A percentile compares a stretch with the other conserved stretches of the same genome.
Conservation (phyloP, 1,140 invertebrate species). For the Aphaenogaster ashmeadi region DNA sequence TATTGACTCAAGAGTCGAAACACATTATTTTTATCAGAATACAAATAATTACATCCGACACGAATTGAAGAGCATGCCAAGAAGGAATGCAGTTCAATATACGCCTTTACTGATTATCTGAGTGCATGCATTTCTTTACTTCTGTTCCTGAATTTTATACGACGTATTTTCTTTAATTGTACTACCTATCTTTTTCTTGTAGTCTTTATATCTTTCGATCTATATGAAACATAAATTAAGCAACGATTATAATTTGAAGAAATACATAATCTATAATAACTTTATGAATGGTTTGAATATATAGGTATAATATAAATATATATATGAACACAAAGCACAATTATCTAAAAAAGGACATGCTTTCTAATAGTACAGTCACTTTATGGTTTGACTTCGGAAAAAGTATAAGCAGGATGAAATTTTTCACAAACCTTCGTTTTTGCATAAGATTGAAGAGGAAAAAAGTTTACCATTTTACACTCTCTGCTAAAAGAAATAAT, state of each 20-base stretch:
- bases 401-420: no score
- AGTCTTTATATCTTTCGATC: not conserved
- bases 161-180: conserved; percentile 41
- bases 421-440: no score
- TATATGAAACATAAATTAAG: conserved; percentile 16
- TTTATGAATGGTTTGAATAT: not conserved
- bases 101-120: conserved; percentile 59
- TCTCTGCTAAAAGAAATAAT: no score
- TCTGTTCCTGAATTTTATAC: conserved; percentile 64
- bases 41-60: conserved; percentile 16
- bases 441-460: no score
- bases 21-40: not conserved
- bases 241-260: not conserved
- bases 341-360: not conserved
- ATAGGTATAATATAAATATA: not conserved
- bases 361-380: no score
- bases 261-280: not conserved
- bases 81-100: conserved; percentile 69
- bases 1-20: not conserved
- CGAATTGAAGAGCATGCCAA: conserved; percentile 74
- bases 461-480: no score
- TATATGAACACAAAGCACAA: not conserved
- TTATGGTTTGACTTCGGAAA: no score
- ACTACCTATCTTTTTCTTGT: conserved; percentile 37
- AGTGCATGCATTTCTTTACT: conserved; percentile 60